Base-by-base conservation (phyloP, 2,797 vertebrate genomes). In the Sebastes baramenuke region DNA sequence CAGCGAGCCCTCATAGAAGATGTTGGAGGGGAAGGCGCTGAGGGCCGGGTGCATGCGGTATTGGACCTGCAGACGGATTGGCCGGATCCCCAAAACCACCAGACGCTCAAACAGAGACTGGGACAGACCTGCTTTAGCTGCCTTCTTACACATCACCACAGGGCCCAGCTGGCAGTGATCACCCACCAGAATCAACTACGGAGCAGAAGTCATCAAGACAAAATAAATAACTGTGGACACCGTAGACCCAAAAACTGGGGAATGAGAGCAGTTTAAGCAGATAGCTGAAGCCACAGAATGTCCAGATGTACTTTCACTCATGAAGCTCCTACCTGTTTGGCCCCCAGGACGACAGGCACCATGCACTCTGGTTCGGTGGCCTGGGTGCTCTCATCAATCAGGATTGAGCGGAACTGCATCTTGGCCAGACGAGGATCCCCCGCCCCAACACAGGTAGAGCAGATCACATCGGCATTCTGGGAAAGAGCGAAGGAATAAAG, bases 81-180 rank as follows among this genome's bases (percentile, higher is more conserved):
- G 98, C 10, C 98, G 95, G 74, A 99, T 99, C 20, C 98, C 98
- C 92, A 99, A 94, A 66, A 99, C 98, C 72, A 99, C 98, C 56
- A 99, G 95, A 20, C 98, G 93, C 93, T 99, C 98, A 0, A 99
- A 99, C 25, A 99, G 95, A 0, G 98, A 99, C 93, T 99, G 98
- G 0, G 97, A 99, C n/a, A 99, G 94, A 3, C 98, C 98, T 0
- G 98, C 98, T 92, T 99, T 99, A 0, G 98, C 97, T 0, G 98
- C 98, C 80, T 99, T 99, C 92, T 99, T 99, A 88, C 98, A 99
- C 98, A 99, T 99, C 81, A 99, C 98, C 56, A 99, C 98, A 0
- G 98, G 98, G 2, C 98, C 98, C 42, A 99, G 96, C 94, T 99
- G 98, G 91, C 98, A 99, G 92, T 99, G 98, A 92, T 99, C 98